These are phyloP conservation scores for Prorops nasuta DNA, from an alignment of 1,140 invertebrate genomes.

Conservation along the genomic window DNA sequence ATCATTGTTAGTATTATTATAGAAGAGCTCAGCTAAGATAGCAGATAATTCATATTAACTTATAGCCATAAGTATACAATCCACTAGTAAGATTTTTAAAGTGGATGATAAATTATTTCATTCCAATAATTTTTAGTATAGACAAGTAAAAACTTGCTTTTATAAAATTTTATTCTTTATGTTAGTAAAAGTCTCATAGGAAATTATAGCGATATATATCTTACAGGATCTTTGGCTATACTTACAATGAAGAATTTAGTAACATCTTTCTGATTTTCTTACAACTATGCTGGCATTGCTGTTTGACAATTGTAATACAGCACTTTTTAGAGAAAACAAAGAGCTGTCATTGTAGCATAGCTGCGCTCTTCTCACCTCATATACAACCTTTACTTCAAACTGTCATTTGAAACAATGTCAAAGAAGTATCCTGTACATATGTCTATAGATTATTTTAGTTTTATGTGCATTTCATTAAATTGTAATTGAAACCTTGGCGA, in stretches of 20 bases:
- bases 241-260: background rate
- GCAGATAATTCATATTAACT: too few species aligned
- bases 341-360: background rate
- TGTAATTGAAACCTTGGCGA: too few species aligned
- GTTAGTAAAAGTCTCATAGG: background rate
- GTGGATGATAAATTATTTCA: too few species aligned
- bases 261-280: background rate
- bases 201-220: background rate
- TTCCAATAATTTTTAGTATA: too few species aligned
- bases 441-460: conserved; percentile 35
- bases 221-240: conserved; percentile 40
- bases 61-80: too few species aligned
- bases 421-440: conserved; percentile 39
- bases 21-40: conserved; percentile 16
- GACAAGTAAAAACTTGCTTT: too few species aligned
- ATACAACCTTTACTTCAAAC: conserved; percentile 18
- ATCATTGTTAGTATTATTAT: conserved; percentile 34
- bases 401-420: conserved; percentile 25
- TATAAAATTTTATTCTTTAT: too few species aligned
- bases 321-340: too few species aligned
- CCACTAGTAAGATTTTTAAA: too few species aligned
- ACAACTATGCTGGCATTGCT: too few species aligned
- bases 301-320: too few species aligned
- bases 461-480: conserved; percentile 20
- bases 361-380: conserved; percentile 12